Base-by-base conservation (phyloP, 2,888 invertebrate species). In the Drosophila recens region DNA sequence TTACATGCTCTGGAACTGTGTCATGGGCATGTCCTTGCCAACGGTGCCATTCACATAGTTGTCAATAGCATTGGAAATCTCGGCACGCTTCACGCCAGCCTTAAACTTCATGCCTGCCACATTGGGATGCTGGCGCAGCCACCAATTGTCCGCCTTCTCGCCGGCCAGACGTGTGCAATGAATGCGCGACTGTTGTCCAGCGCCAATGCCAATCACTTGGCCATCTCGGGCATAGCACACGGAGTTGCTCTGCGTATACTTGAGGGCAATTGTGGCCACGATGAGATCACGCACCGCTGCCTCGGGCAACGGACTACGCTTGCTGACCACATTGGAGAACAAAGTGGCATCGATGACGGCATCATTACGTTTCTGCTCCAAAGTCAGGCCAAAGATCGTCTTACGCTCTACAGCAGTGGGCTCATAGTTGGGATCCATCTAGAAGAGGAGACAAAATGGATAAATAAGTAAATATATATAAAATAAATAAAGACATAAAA, bases 231-330 rank as follows among this genome's bases (percentile, higher is more conserved):
- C 98, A 90, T 96, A 99, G 91, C 99, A 99, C 0, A 99, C 99
- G 0, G 98, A 99, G 93, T 99, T 99, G 86, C 99, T 99, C 93
- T 99, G 99, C 0, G 99, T 98, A 91, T 98, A 99, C 92, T 99
- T 99, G 20, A 99, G 94, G 0, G 99, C 97, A 69, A 99, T 97
- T 0, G 98, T 98, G 0, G 99, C 99, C 1, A 99, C 97, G 48
- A 98, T 97, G 27, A 99, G 94, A 92, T 99, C 99, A 61, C 98
- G 94, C 4, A 98, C 90, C 0, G 97, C 98, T 11, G 93, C 93
- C 17, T 95, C 95, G 0, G 97, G 94, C 17, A 99, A 86, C 5
- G 92, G 90, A 71, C 96, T 95, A 63, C 94, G 95, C 53, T 94
- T 94, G 0, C 96, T 95, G 0, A 98, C 98, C 51, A 98, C 91